phyloP scores from a whole-genome alignment of 2,888 invertebrate genomes.

The Apotomis capreana region DNA sequence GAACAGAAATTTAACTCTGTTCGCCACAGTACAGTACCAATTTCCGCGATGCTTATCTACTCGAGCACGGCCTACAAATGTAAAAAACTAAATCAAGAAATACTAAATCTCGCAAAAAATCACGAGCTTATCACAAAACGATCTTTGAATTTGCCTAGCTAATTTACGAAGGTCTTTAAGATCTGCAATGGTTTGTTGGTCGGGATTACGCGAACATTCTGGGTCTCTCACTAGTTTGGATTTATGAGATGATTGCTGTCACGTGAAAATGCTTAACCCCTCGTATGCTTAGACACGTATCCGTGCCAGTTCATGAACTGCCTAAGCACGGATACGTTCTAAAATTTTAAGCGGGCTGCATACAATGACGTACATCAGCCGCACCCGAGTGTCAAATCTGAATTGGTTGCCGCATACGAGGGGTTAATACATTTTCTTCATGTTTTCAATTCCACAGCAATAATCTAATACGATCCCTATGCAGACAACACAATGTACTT shows the following conservation, averaged over 20 bases:
- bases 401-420: no score
- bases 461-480: conserved; percentile 7
- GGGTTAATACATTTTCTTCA: background rate
- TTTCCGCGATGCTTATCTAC: conserved; percentile 4
- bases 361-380: no score
- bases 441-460: conserved; percentile 7
- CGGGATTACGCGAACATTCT: conserved; percentile 28
- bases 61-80: conserved; percentile 47
- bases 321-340: no score
- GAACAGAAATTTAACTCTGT: background rate
- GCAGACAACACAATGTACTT: conserved; percentile 3
- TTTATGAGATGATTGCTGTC: conserved; percentile 7
- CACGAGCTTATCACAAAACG: conserved; percentile 64
- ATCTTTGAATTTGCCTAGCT: conserved; percentile 74
- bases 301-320: no score
- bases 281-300: no score
- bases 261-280: conserved; percentile 5
- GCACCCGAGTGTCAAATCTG: no score
- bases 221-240: background rate
- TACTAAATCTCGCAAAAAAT: conserved; percentile 58
- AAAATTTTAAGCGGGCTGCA: no score
- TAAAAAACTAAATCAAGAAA: conserved; percentile 61
- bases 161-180: conserved; percentile 66
- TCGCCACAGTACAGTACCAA: background rate
- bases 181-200: conserved; percentile 51